Evolutionary conservation across 2,888 invertebrate genomes (phyloP).

Genomic region (Epinotia bilunana): DNA sequence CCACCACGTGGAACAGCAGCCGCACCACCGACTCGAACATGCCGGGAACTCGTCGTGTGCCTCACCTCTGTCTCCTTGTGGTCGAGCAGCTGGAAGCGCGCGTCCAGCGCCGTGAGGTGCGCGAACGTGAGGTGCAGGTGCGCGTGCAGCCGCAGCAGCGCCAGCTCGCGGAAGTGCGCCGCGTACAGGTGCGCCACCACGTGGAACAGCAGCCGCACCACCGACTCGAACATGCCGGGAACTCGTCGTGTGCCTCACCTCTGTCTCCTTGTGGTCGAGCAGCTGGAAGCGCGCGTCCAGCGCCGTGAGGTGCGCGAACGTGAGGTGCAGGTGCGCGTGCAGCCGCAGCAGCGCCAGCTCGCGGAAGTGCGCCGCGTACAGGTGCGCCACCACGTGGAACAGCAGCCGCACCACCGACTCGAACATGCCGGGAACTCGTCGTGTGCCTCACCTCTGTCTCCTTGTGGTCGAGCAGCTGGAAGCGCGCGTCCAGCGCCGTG

Average conservation of each 20-base stretch:
- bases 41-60: too few species aligned
- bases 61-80: too few species aligned
- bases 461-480: too few species aligned
- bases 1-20: too few species aligned
- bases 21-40: too few species aligned
- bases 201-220: constrained; percentile 98
- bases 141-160: constrained; percentile 96
- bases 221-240: constrained; percentile 97
- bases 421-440: constrained; percentile 94
- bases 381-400: constrained; percentile 99
- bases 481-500: too few species aligned
- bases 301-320: too few species aligned
- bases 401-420: constrained; percentile 92
- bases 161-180: constrained; percentile 98
- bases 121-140: constrained; percentile 59
- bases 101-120: too few species aligned
- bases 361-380: constrained; percentile 99
- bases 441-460: too few species aligned
- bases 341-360: constrained; percentile 96
- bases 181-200: constrained; percentile 99
- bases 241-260: constrained; percentile 84
- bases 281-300: too few species aligned
- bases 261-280: too few species aligned
- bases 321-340: constrained; percentile 86
- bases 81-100: too few species aligned